Evolutionary conservation across 2,888 invertebrate genomes (phyloP).

Genomic region (Uropetala carovei): DNA sequence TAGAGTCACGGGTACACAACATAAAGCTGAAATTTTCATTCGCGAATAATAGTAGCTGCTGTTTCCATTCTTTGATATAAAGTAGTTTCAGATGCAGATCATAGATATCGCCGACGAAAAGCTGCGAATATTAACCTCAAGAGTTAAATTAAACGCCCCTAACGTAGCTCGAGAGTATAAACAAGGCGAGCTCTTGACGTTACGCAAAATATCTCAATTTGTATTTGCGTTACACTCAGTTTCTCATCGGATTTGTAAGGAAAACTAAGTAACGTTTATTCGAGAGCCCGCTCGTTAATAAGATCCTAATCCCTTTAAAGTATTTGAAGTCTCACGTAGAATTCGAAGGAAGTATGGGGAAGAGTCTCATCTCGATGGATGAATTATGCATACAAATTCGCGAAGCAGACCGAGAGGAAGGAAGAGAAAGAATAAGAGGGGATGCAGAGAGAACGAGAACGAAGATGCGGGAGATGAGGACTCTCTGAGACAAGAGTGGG

Average conservation of each 20-base stretch:
- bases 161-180: no score
- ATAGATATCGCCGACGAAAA: no score
- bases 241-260: background rate
- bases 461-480: background rate
- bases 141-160: no score
- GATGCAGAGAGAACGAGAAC: background rate
- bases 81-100: no score
- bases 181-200: no score
- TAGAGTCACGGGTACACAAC: no score
- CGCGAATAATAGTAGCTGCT: no score
- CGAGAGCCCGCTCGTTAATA: background rate
- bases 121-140: no score
- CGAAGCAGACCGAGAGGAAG: background rate
- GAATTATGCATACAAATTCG: background rate
- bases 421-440: background rate
- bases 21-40: no score
- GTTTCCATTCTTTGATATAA: no score
- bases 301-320: background rate
- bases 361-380: background rate
- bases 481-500: no score
- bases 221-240: background rate
- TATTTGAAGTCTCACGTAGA: background rate
- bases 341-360: background rate
- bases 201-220: background rate
- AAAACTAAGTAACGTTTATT: background rate